A percentile compares a stretch with the other conserved stretches of the same genome.
Conservation (phyloP, 2,797 vertebrate species). For the Arrhamphus sclerolepis region DNA sequence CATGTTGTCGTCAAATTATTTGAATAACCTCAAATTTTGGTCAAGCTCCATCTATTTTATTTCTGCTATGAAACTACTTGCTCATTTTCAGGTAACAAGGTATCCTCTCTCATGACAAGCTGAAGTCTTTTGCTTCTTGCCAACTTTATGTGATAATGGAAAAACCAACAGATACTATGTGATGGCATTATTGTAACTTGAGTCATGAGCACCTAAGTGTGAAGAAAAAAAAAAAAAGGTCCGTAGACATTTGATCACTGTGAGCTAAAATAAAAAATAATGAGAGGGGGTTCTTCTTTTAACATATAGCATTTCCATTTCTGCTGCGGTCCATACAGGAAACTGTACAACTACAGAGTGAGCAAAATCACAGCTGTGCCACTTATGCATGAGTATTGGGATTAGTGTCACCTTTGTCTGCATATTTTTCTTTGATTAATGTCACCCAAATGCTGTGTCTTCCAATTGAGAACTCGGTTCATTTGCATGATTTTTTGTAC, state of each 20-base stretch:
- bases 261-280: slow-evolving; percentile 76
- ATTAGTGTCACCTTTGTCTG: slow-evolving; percentile 87
- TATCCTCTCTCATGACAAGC: slow-evolving; percentile 49
- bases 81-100: slow-evolving; percentile 46
- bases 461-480: slow-evolving; percentile 81
- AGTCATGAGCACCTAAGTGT: slow-evolving; percentile 67
- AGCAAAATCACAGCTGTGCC: slow-evolving; percentile 75
- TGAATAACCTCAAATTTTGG: slow-evolving; percentile 31
- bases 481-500: slow-evolving; percentile 90
- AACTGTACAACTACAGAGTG: slow-evolving; percentile 68
- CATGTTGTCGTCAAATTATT: slow-evolving; percentile 22
- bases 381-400: slow-evolving; percentile 80
- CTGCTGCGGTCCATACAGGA: slow-evolving; percentile 28
- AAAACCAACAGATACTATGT: slow-evolving; percentile 68
- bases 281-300: slow-evolving; percentile 57
- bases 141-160: slow-evolving; percentile 74
- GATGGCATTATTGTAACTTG: slow-evolving; percentile 71
- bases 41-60: slow-evolving; percentile 15
- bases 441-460: slow-evolving; percentile 86
- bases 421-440: slow-evolving; percentile 89
- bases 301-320: slow-evolving; percentile 70
- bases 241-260: slow-evolving; percentile 52
- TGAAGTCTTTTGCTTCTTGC: slow-evolving; percentile 44
- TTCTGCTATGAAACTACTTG: slow-evolving; percentile 19
- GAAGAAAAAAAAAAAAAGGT: slow-evolving; percentile 56